Evolutionary conservation across 2,888 invertebrate species (phyloP).

Genomic region (Sylvicola cinctus): DNA sequence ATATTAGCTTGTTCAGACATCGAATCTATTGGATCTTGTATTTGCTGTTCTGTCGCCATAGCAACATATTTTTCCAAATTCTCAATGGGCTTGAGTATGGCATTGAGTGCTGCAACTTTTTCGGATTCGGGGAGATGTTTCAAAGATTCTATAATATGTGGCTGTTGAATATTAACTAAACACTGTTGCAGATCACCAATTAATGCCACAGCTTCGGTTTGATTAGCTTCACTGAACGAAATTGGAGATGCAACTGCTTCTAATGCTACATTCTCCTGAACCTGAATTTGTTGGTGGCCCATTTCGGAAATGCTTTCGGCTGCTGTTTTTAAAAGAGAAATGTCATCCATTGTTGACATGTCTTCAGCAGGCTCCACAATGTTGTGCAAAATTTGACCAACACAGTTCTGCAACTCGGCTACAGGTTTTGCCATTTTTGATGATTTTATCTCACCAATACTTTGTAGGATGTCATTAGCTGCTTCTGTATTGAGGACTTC

Average conservation of each 20-base stretch:
- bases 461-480: slow-evolving; percentile 9
- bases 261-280: neutral
- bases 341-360: slow-evolving; percentile 30
- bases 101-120: neutral
- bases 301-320: slow-evolving; percentile 26
- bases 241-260: too few species aligned
- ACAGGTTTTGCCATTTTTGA: slow-evolving; percentile 9
- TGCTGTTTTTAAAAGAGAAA: slow-evolving; percentile 30
- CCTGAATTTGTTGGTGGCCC: slow-evolving; percentile 15
- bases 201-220: neutral
- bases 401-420: slow-evolving; percentile 22
- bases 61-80: neutral
- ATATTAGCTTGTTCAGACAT: slow-evolving; percentile 4
- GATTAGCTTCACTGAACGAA: too few species aligned
- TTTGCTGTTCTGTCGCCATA: neutral
- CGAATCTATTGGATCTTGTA: neutral
- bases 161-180: neutral
- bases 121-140: neutral
- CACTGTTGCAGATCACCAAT: neutral
- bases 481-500: slow-evolving; percentile 15
- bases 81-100: neutral
- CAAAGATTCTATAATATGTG: neutral
- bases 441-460: neutral
- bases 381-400: slow-evolving; percentile 25
- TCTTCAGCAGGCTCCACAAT: slow-evolving; percentile 27